These are phyloP conservation scores for Nemopilema nomurai DNA, from an alignment of 30 jellyfish, hydroid and myxozoan genomes.

Conservation along the genomic window DNA sequence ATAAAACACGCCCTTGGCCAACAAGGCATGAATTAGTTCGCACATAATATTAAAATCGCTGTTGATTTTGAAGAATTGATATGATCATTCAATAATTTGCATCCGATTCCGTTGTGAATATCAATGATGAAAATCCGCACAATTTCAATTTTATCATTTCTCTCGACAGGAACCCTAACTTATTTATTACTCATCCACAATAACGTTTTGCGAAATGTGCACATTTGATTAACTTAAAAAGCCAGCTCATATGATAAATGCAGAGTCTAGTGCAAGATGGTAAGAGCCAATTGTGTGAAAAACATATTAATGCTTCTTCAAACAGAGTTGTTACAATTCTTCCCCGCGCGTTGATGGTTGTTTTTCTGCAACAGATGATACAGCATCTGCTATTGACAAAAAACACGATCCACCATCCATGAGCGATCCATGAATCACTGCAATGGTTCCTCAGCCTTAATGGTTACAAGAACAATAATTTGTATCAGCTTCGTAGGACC, in stretches of 20 bases:
- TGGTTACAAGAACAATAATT: no score
- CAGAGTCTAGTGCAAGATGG: neutral
- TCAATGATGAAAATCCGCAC: neutral
- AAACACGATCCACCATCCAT: no score
- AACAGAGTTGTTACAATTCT: no score
- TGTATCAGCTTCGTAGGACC: no score
- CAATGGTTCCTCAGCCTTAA: no score
- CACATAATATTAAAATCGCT: neutral
- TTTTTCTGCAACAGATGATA: no score
- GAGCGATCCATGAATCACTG: no score
- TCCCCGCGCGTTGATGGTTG: no score
- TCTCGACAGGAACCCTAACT: neutral
- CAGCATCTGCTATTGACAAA: no score
- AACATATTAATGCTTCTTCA: no score
- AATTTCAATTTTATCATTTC: no score
- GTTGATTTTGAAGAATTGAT: neutral
- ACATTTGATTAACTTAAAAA: neutral
- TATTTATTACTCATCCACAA: neutral
- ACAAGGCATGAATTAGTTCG: neutral
- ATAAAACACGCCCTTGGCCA: neutral
- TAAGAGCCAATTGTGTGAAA: no score
- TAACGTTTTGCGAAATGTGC: neutral
- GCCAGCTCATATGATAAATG: neutral
- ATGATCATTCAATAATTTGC: neutral
- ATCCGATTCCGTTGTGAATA: neutral